phyloP scores from a whole-genome alignment of 2,888 invertebrate species.

The Sturmia bella region DNA sequence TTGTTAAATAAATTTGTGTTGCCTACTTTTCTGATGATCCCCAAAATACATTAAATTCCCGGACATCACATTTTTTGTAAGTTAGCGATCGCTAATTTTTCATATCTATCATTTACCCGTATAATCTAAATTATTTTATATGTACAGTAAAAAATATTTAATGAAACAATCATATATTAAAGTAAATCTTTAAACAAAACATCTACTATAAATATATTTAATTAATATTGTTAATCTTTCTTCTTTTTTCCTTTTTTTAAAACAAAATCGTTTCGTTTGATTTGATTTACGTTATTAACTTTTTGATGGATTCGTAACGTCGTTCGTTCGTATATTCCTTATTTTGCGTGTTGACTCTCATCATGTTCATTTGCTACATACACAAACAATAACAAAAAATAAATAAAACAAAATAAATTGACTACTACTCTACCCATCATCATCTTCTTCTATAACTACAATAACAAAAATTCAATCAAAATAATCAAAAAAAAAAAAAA shows the following conservation, averaged over 20 bases:
- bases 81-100: constrained; percentile 7
- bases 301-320: constrained; percentile 68
- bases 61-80: constrained; percentile 24
- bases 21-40: constrained; percentile 32
- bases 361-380: constrained; percentile 70
- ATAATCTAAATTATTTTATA: constrained; percentile 21
- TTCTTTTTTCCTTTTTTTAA: constrained; percentile 72
- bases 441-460: constrained; percentile 52
- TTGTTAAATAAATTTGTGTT: no score
- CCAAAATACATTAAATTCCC: neutral
- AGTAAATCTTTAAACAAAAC: constrained; percentile 9
- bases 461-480: constrained; percentile 37
- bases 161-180: neutral
- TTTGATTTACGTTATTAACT: constrained; percentile 65
- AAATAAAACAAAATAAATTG: constrained; percentile 39
- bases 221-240: constrained; percentile 71
- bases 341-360: constrained; percentile 62
- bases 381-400: constrained; percentile 51
- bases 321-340: constrained; percentile 67
- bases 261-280: constrained; percentile 73
- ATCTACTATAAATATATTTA: constrained; percentile 14
- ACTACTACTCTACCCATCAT: constrained; percentile 43
- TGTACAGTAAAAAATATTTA: neutral
- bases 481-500: constrained; percentile 31
- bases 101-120: neutral